Percentiles rank a stretch among this genome's conserved stretches.
Conservation (phyloP, 2,888 invertebrate species). For the Argyresthia goedartella region DNA sequence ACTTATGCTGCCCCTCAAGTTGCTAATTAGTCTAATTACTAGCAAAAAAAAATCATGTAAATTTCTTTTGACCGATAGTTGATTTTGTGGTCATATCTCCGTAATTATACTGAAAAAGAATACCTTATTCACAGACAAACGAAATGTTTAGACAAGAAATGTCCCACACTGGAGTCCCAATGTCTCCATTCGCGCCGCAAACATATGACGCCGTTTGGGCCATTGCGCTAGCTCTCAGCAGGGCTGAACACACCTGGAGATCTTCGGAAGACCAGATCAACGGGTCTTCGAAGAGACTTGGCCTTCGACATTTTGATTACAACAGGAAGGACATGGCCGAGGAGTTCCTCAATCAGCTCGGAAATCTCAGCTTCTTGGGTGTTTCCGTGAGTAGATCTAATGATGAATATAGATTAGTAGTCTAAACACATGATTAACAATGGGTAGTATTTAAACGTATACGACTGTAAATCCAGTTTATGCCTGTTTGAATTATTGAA, state of each 20-base stretch:
- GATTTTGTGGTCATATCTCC: too few species aligned
- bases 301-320: conserved; percentile 79
- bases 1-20: too few species aligned
- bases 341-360: conserved; percentile 79
- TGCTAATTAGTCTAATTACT: too few species aligned
- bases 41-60: too few species aligned
- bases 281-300: conserved; percentile 25
- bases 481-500: background rate
- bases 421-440: too few species aligned
- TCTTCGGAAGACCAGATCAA: conserved; percentile 21
- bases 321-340: conserved; percentile 79
- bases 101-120: too few species aligned
- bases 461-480: too few species aligned
- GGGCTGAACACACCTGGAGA: conserved; percentile 73
- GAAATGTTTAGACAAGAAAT: conserved; percentile 74
- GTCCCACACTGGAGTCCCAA: conserved; percentile 56
- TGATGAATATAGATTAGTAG: background rate
- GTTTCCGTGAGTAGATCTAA: conserved; percentile 80
- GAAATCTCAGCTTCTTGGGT: conserved; percentile 82
- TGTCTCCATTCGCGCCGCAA: conserved; percentile 81
- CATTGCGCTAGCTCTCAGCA: conserved; percentile 81
- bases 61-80: too few species aligned
- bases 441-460: too few species aligned
- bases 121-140: too few species aligned
- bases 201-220: conserved; percentile 95